Base-by-base conservation (phyloP, 2,888 invertebrate species). In the Caenorhabditis becei region DNA sequence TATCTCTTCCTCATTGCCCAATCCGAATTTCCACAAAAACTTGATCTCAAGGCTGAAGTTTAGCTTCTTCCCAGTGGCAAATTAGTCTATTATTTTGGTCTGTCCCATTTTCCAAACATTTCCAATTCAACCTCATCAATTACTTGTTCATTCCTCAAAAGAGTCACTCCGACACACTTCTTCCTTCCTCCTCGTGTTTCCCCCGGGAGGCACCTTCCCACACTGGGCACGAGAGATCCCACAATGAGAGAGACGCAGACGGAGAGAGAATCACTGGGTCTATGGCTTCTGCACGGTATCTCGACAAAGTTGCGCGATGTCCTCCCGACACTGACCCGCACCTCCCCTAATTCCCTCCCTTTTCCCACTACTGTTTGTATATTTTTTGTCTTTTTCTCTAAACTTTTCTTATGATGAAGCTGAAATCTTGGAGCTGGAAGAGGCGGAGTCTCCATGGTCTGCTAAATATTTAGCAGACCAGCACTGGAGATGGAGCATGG, bases 251-350 rank as follows among this genome's bases (percentile, higher is more conserved):
- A 51, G 8, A 51, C 20, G 4, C 18, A 47, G 47, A 18, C 47
- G 3, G 35, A 53, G 49, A 59, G 59, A 59, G 32, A 47, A 32
- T 20, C 58, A 37, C 37, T 58, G 35, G 14, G 28, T 58, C 58
- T 37, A 24, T 35, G 24, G 0, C 1, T 8, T 70, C 5, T 8
- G 10, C 18, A 54, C 24, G 53, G 28, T 71, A 28, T 54, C 41
- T 41, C 49, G 51, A 18, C 16, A 44, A 51, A 54, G 59, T 71
- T 61, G 62, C 53, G 53, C 70, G 37, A 35, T 53, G 51, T 24
- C 14, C 41, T 44, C 56, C 56, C 44, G 67, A n/a, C 23, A 61
- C 70, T 71, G 70, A 71, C 70, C 70, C 62, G 70, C 56, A 70
- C 58, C 41, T n/a, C 51, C 44, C 23, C 14, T 51, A 24, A 51